Conservation (phyloP, 2,797 vertebrate species). For the Pachyuromys duprasi region DNA sequence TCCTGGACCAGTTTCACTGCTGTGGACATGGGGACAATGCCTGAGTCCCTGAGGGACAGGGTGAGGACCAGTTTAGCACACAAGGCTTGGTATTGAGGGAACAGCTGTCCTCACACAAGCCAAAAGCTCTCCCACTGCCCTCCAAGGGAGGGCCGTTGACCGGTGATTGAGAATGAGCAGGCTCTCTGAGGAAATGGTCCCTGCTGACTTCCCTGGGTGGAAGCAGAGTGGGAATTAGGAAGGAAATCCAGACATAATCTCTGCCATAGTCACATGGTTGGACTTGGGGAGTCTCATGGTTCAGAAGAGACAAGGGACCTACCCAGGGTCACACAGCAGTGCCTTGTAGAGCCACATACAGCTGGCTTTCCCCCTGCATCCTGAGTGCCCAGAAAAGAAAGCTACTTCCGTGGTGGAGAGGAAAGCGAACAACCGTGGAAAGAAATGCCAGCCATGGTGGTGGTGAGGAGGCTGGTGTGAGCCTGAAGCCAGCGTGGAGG, state of each 20-base stretch:
- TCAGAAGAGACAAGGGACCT: neutral
- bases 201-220: neutral
- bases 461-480: neutral
- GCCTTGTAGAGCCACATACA: neutral
- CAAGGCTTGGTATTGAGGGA: neutral
- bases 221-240: neutral
- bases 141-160: neutral
- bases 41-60: neutral
- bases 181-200: neutral
- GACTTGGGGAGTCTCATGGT: neutral
- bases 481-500: neutral
- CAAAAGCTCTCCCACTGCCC: neutral
- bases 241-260: neutral
- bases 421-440: neutral
- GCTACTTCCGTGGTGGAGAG: neutral
- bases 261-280: neutral
- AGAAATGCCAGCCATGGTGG: accelerated
- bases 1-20: neutral
- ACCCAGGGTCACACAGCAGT: neutral
- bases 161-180: accelerated
- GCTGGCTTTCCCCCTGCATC: neutral
- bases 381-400: neutral
- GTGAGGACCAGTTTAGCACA: accelerated
- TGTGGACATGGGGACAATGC: neutral
- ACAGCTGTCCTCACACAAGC: neutral